phyloP scores from a whole-genome alignment of 1,140 invertebrate genomes.

The Drosophila murphyi region DNA sequence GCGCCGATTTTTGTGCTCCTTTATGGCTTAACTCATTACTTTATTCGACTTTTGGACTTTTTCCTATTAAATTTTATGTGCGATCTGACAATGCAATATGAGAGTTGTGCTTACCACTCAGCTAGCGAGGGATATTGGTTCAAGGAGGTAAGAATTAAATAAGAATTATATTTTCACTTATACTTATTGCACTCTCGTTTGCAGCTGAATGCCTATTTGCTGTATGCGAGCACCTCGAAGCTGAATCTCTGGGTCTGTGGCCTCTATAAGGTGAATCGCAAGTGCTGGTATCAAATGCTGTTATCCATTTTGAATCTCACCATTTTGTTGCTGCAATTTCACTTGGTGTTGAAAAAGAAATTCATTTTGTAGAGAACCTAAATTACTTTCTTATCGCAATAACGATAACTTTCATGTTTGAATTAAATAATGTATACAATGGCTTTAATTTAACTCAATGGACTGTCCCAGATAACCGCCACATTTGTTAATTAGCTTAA shows the following conservation, averaged over 20 bases:
- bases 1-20: not conserved
- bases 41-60: constrained; percentile 31
- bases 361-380: constrained; percentile 6
- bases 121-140: constrained; percentile 42
- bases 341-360: constrained; percentile 15
- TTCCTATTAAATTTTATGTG: constrained; percentile 53
- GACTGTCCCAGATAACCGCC: no score
- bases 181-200: not conserved
- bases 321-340: constrained; percentile 36
- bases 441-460: no score
- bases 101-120: constrained; percentile 21
- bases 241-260: constrained; percentile 27
- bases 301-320: constrained; percentile 1
- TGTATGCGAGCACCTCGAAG: not conserved
- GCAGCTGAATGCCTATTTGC: constrained; percentile 22
- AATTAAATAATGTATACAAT: no score
- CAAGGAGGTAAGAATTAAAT: constrained; percentile 33
- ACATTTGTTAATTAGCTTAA: no score
- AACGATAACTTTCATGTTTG: no score
- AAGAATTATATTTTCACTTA: not conserved
- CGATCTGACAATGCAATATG: constrained; percentile 45
- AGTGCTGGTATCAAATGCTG: constrained; percentile 18
- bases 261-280: constrained; percentile 20
- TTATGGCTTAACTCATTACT: constrained; percentile 8
- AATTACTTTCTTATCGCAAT: no score